Evolutionary conservation across 2,113 vertebrate species (phyloP).

Genomic region (Triplophysa rosa): DNA sequence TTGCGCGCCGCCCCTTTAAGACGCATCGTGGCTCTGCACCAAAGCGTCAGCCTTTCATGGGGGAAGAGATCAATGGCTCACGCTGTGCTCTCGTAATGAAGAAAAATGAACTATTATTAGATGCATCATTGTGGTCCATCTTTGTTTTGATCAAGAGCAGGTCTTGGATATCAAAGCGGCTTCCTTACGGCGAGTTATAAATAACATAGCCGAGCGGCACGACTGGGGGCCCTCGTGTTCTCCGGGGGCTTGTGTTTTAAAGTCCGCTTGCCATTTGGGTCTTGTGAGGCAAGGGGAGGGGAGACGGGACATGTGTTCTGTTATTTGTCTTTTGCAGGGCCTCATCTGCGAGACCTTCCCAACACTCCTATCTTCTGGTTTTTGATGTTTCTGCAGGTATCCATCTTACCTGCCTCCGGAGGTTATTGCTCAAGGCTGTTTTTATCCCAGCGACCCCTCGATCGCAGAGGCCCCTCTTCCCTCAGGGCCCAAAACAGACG

Average conservation of each 20-base stretch:
- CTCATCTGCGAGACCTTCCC: constrained; percentile 26
- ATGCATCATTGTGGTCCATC: constrained; percentile 54
- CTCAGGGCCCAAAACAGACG: constrained; percentile 91
- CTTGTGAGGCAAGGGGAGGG: constrained; percentile 4
- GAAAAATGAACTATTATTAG: constrained; percentile 50
- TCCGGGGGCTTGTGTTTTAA: constrained; percentile 27
- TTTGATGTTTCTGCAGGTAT: constrained; percentile 74
- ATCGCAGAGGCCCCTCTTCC: constrained; percentile 78
- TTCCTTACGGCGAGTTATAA: constrained; percentile 56
- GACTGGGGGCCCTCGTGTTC: constrained; percentile 51
- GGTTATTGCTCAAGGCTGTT: constrained; percentile 90
- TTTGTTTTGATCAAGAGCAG: constrained; percentile 59
- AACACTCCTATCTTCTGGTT: constrained; percentile 17
- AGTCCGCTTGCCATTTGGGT: constrained; percentile 43
- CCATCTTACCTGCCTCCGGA: constrained; percentile 96
- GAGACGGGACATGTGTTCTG: neutral
- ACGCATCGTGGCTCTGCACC: constrained; percentile 29
- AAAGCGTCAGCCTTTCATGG: constrained; percentile 36
- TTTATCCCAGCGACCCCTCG: constrained; percentile 78
- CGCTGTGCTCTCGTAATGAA: constrained; percentile 43
- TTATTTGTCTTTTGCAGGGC: constrained; percentile 18
- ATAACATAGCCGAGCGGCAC: constrained; percentile 43
- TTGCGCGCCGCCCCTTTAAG: constrained; percentile 7
- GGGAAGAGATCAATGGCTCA: constrained; percentile 63
- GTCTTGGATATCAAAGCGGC: constrained; percentile 58